Conservation (phyloP, 2,888 invertebrate species). For the Drosophila quasianomalipes region DNA sequence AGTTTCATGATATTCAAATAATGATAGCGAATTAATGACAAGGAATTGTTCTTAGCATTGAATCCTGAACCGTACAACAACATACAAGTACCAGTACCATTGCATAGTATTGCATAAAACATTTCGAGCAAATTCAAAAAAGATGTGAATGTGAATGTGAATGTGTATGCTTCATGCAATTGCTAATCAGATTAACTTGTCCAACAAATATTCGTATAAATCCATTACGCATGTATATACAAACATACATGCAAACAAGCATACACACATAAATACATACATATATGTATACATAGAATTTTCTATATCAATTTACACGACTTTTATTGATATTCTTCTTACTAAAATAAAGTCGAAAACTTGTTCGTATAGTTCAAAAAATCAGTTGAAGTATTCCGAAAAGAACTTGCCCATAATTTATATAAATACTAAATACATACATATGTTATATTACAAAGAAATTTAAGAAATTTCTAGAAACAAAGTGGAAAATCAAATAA, state of each 20-base stretch:
- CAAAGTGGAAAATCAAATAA: conserved; percentile 23
- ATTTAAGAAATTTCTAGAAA: conserved; percentile 31
- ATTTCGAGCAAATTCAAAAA: conserved; percentile 23
- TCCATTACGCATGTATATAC: conserved; percentile 23
- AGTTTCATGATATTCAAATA: conserved; percentile 35
- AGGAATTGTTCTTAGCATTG: conserved; percentile 29
- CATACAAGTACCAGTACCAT: conserved; percentile 13
- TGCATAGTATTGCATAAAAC: conserved; percentile 14
- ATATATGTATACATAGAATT: conserved; percentile 45
- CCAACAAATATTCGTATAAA: conserved; percentile 43
- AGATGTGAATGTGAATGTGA: conserved; percentile 22
- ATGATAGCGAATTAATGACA: conserved; percentile 22
- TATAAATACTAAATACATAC: conserved; percentile 28
- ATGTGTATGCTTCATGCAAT: conserved; percentile 31
- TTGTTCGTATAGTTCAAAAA: conserved; percentile 25
- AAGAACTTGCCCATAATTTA: conserved; percentile 34
- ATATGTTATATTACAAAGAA: conserved; percentile 11
- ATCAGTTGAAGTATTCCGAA: conserved; percentile 28
- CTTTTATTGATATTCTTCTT: conserved; percentile 44
- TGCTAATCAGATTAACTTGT: conserved; percentile 42
- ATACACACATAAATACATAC: conserved; percentile 20
- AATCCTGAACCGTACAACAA: conserved; percentile 21
- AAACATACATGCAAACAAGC: conserved; percentile 21
- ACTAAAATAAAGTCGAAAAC: conserved; percentile 34
- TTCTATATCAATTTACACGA: conserved; percentile 68